Percentiles rank a stretch among this genome's conserved stretches.
phyloP scores from a whole-genome alignment of 1,140 invertebrate genomes.

The Acyrthosiphon pisum region DNA sequence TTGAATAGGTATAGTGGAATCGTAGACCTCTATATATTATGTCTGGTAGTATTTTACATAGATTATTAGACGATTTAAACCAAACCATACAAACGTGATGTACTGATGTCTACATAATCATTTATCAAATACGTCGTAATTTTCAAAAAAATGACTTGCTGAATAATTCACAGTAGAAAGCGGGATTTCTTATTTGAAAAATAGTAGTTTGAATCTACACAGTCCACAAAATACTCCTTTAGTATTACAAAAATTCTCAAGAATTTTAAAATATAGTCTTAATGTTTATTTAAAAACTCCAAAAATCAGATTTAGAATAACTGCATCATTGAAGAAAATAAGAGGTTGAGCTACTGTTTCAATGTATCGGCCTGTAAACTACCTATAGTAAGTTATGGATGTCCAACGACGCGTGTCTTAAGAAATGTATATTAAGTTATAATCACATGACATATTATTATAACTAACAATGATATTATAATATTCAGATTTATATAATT shows the following conservation, averaged over 20 bases:
- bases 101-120: too few species aligned
- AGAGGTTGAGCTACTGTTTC: too few species aligned
- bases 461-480: not conserved
- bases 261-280: not conserved
- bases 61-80: too few species aligned
- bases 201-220: not conserved
- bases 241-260: not conserved
- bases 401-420: not conserved
- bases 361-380: not conserved
- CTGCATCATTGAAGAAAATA: not conserved
- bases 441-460: not conserved
- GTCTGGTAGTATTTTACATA: too few species aligned
- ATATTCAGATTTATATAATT: not conserved
- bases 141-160: too few species aligned
- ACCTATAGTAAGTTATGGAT: not conserved
- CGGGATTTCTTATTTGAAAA: too few species aligned
- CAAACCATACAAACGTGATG: too few species aligned
- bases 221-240: not conserved
- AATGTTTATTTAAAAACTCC: not conserved
- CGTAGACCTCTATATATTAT: not conserved
- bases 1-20: not conserved
- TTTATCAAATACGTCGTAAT: too few species aligned
- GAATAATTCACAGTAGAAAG: not conserved
- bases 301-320: not conserved
- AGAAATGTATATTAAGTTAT: not conserved